Evolutionary conservation across 2,888 invertebrate genomes (phyloP), one percentile per base, ranked within the genome.

Genomic region (Eristalinus sepulchralis): DNA sequence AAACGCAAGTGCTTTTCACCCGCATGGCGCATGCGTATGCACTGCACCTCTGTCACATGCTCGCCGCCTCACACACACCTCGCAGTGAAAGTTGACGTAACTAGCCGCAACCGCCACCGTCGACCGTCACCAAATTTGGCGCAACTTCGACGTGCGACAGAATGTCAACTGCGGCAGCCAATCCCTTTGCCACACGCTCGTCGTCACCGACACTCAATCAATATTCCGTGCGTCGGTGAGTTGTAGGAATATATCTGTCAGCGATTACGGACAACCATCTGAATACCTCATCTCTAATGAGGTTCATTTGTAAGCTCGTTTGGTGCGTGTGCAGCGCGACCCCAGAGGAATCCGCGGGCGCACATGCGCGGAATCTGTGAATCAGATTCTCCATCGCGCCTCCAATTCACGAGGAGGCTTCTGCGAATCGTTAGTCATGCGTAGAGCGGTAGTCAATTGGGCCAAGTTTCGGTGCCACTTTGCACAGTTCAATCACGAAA

Each of bases 41-140:
- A 62, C 1, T 47, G 47, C 17, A 8, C 47, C n/a, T 47, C 6
- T 17, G 47, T 47, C 17, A 33, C 17, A 53, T 68, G 66, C 34
- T 60, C 17, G 62, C 39, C 11, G 22, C 10, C 34, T 11, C 67
- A 33, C 22, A 64, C 68, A 79, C 78, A 73, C 73, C 75, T 76
- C 27, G 60, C n/a, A 86, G 86, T 86, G 86, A 86, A 86, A 86
- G 86, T 86, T 86, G 86, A 86, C 83, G 86, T 86, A 86, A 86
- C 83, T 67, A 57, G 68, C 64, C 36, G 68, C 27, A 27, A 64
- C 60, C 33, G 17, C 31, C 59, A 70, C 83, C 60, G 70, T n/a
- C 39, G 39, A 4, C 13, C 39, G 47, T 2, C 75, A 66, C 83
- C 79, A 79, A 86, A 86, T 83, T 86, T 79, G 83, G 86, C 86